Base-by-base conservation (phyloP, 2,797 vertebrate genomes). In the Amblyopsis hoosieri region DNA sequence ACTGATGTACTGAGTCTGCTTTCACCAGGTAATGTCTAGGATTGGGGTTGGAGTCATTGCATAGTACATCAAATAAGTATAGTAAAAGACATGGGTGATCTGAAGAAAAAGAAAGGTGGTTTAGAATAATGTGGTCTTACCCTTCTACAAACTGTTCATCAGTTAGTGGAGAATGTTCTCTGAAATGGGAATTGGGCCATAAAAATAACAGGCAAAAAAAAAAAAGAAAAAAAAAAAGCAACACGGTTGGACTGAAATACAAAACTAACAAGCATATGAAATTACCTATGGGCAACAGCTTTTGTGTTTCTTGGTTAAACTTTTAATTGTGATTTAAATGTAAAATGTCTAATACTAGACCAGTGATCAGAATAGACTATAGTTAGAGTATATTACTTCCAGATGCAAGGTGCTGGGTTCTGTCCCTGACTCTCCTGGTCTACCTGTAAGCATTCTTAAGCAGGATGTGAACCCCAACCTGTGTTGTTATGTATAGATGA, bases 121-220 rank as follows among this genome's bases (percentile, higher is more conserved):
- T 93, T 84, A 92, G 90, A 94, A 93, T 67, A 1, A 81, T 90
- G 90, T 83, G 79, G 80, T 95, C 97, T 98, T 98, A 98, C 96
- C 96, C 96, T 73, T 94, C 92, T 93, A 97, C 96, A 94, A 97
- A 96, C 91, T 96, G 94, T 93, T 96, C 95, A 85, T 96, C 94
- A 92, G 93, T 95, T 94, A 95, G 91, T 92, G 94, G 93, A 94
- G 93, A 93, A 87, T 95, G 94, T 86, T 98, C 94, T 92, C 97
- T 98, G 96, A 93, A 96, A 98, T 91, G 91, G 95, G 94, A 95
- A 95, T 90, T 92, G 91, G 93, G 92, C 93, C 93, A 92, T 94
- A 93, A 94, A 95, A 89, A 93, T 90, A 89, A 87, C 85, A 91
- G 89, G 90, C 85, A 93, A 82, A 65, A 65, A 79, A 85, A 76